A percentile compares a stretch with the other conserved stretches of the same genome.
These are phyloP conservation scores for Ceratina japonica DNA, from an alignment of 1,140 invertebrate species.

Conservation along the genomic window DNA sequence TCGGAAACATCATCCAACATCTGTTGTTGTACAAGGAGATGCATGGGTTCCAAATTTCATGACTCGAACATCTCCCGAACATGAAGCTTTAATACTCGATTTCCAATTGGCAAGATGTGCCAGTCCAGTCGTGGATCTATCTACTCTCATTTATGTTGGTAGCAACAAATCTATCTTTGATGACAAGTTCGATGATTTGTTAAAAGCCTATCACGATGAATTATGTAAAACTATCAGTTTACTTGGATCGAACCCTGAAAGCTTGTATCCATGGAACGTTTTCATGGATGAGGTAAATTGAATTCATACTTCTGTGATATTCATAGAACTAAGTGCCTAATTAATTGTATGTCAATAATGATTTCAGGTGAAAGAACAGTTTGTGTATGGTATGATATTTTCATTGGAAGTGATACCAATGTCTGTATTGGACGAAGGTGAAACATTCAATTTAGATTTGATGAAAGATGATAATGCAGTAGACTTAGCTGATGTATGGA, in stretches of 20 bases:
- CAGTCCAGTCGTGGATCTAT: slow-evolving; percentile 82
- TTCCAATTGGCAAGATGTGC: slow-evolving; percentile 84
- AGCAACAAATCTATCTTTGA: slow-evolving; percentile 81
- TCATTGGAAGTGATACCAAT: slow-evolving; percentile 83
- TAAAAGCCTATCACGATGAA: slow-evolving; percentile 81
- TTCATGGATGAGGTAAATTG: slow-evolving; percentile 72
- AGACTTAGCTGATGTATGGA: slow-evolving; percentile 72
- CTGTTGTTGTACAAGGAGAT: slow-evolving; percentile 85
- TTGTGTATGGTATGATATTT: slow-evolving; percentile 82
- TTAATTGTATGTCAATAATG: slow-evolving; percentile 14
- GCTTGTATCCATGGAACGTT: slow-evolving; percentile 80
- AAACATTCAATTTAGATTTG: slow-evolving; percentile 82
- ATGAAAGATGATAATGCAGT: slow-evolving; percentile 75
- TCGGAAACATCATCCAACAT: slow-evolving; percentile 65
- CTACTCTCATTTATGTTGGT: slow-evolving; percentile 83
- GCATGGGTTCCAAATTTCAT: slow-evolving; percentile 88
- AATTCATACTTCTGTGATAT: slow-evolving; percentile 5
- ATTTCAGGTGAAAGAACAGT: slow-evolving; percentile 81
- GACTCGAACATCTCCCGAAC: slow-evolving; percentile 76
- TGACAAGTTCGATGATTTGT: slow-evolving; percentile 80
- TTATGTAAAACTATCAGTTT: slow-evolving; percentile 80
- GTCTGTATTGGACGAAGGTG: slow-evolving; percentile 81
- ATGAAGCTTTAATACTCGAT: slow-evolving; percentile 83
- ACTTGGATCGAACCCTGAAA: slow-evolving; percentile 82
- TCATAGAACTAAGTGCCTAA: background rate